Base-by-base conservation (phyloP, 2,797 vertebrate genomes). In the Parauchenoglanis ngamensis region DNA sequence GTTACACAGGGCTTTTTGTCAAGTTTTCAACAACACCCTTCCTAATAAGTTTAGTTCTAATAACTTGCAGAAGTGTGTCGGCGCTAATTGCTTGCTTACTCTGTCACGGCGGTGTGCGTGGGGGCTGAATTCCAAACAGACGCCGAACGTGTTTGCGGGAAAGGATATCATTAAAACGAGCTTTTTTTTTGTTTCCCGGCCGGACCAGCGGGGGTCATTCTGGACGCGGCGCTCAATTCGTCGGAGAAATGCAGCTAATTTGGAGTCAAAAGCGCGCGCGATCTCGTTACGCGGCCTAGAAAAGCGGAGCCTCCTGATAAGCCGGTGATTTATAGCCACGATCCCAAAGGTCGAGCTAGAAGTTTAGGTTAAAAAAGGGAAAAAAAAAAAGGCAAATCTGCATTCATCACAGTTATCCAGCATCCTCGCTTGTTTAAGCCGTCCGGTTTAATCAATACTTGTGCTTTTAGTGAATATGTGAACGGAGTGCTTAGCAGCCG, bases 241-340 rank as follows among this genome's bases (percentile, higher is more conserved):
- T 86, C 92, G 89, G 85, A 92, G 90, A 85, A 92, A 92, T 86
- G 92, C 89, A 93, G 91, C 94, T 94, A 95, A 95, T 95, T 94
- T 94, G 94, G 94, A 94, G 92, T 90, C 90, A 93, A 95, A 94
- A 95, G 96, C 94, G 93, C 90, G 92, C 94, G 93, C 93, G 94
- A 95, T 96, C 96, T 96, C 94, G 96, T 96, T 96, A 94, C 46
- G 92, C 92, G 92, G 95, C 94, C 95, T 92, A 91, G 87, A 92
- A 94, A 93, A 91, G 92, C 92, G 87, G 0, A 89, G 92, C 76
- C 91, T 92, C 92, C 92, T 93, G 95, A 95, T 96, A 96, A 95
- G 93, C 92, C 90, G 88, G 92, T 96, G 95, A 96, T 96, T 96
- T 96, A 96, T 95, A 92, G 94, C 40, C 94, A 92, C 94, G 94